phyloP scores from a whole-genome alignment of 2,113 vertebrate species.

The Neofelis nebulosa region DNA sequence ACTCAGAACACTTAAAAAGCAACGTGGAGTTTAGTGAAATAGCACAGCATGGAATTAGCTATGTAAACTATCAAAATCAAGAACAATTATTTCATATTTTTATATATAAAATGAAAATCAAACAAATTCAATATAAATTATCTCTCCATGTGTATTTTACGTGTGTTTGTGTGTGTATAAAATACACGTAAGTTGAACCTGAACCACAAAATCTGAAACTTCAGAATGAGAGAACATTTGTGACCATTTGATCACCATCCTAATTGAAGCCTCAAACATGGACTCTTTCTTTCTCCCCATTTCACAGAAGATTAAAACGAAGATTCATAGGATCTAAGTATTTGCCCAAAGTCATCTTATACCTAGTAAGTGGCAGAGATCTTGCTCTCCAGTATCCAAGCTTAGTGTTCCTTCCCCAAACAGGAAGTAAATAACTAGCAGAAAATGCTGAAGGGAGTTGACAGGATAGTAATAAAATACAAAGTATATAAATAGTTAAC shows the following conservation, averaged over 20 bases:
- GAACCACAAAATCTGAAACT: not conserved
- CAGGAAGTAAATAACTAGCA: not conserved
- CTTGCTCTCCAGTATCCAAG: not conserved
- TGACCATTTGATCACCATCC: not conserved
- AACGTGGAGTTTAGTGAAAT: not conserved
- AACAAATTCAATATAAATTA: not conserved
- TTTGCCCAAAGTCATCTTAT: not conserved
- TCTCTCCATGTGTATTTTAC: not conserved
- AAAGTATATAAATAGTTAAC: not conserved
- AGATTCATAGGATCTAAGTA: not conserved
- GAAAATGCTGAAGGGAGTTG: not conserved
- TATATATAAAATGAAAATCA: not conserved
- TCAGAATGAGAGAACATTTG: not conserved
- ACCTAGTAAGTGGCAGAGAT: not conserved
- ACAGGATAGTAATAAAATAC: not conserved
- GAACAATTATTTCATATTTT: not conserved
- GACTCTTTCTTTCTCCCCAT: not conserved
- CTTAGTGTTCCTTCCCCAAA: not conserved
- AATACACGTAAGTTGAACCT: not conserved
- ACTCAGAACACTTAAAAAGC: slow-evolving; percentile 1
- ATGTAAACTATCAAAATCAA: not conserved
- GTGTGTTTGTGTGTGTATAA: not conserved
- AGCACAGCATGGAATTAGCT: not conserved
- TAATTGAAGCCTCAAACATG: not conserved
- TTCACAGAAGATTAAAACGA: not conserved